phyloP scores from a whole-genome alignment of 1,140 invertebrate genomes.

The Ptiloglossa arizonensis region DNA sequence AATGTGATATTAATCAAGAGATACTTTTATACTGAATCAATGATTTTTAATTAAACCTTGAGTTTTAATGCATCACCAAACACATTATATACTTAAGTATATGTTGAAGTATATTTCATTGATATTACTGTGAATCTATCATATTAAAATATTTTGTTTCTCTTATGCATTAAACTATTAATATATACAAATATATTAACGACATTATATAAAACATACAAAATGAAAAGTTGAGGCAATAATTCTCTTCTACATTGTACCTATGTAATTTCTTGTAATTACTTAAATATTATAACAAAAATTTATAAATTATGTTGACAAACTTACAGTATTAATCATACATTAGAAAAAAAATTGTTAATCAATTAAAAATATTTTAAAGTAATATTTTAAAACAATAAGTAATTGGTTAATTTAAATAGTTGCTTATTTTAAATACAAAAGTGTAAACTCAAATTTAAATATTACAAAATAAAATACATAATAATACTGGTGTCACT shows the following conservation, averaged over 20 bases:
- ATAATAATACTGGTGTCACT: conserved; percentile 33
- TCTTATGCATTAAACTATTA: no score
- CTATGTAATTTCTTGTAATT: neutral
- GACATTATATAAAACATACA: no score
- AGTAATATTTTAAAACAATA: neutral
- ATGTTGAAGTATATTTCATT: neutral
- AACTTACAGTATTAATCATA: neutral
- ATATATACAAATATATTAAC: no score
- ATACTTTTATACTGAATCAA: neutral
- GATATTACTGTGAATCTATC: no score
- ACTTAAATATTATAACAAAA: neutral
- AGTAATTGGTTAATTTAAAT: conserved; percentile 12
- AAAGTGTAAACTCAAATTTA: neutral
- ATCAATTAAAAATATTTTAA: neutral
- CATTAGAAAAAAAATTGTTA: neutral
- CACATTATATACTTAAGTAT: no score
- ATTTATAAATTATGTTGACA: neutral
- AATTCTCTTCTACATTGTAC: no score
- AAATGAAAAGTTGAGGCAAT: no score
- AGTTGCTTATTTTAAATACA: conserved; percentile 18
- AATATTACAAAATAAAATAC: neutral
- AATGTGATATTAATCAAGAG: neutral
- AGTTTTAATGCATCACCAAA: no score
- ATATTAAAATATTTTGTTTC: no score
- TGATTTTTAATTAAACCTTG: neutral